Evolutionary conservation across 1,140 invertebrate genomes (phyloP).

Genomic region (Drosophila ananassae): DNA sequence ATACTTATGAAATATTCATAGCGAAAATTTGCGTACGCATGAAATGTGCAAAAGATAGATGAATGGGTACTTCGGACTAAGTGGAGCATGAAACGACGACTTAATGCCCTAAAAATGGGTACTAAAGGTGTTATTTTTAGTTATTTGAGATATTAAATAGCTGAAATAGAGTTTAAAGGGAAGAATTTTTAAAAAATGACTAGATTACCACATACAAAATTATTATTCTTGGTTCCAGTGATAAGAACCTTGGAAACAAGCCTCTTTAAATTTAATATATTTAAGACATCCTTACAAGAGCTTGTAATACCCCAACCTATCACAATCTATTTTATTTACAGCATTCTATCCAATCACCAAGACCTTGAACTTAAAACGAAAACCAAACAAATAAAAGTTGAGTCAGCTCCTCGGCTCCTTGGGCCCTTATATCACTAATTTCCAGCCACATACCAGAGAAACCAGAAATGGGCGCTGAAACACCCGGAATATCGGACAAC

Average conservation of each 20-base stretch:
- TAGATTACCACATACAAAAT: no score
- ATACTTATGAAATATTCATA: conserved; percentile 58
- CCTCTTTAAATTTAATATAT: no score
- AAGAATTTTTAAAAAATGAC: no score
- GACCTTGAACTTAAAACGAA: conserved; percentile 29
- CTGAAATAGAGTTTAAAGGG: no score
- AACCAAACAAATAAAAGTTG: conserved; percentile 14
- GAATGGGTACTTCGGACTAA: neutral
- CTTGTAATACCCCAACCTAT: neutral
- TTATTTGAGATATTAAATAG: neutral
- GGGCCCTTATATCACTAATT: conserved; percentile 27
- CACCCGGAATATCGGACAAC: conserved; percentile 28
- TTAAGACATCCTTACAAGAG: no score
- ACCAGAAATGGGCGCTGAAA: conserved; percentile 23
- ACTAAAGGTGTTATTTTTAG: neutral
- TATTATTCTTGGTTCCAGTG: no score
- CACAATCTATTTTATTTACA: neutral
- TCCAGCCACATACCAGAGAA: conserved; percentile 9
- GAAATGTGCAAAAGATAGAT: conserved; percentile 18
- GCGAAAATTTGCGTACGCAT: conserved; percentile 25
- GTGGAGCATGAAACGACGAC: neutral
- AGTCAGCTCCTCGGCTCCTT: conserved; percentile 9
- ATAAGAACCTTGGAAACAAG: no score
- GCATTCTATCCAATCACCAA: neutral
- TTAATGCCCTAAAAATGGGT: neutral